Evolutionary conservation across 2,113 vertebrate genomes (phyloP).

Genomic region (Thalassoma bifasciatum): DNA sequence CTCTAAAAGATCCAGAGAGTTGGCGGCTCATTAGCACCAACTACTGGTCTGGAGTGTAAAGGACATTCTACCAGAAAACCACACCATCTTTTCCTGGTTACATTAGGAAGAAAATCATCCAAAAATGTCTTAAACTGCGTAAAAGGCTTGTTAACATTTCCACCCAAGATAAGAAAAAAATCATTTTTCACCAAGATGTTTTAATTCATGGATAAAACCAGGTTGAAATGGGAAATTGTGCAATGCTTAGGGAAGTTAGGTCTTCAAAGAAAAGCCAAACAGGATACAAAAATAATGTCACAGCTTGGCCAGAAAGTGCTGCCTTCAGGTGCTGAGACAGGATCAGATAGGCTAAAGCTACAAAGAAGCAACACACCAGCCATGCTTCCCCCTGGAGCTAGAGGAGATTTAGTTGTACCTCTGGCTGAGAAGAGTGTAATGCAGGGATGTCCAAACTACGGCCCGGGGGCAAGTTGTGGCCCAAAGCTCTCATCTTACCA

Average conservation of each 20-base stretch:
- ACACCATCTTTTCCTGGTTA: too few relatives aligned
- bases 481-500: too few relatives aligned
- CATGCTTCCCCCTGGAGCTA: conserved; percentile 41
- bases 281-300: conserved; percentile 79
- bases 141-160: too few relatives aligned
- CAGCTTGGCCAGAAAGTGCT: conserved; percentile 40
- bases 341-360: conserved; percentile 30
- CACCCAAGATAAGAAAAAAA: too few relatives aligned
- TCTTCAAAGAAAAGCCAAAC: conserved; percentile 75
- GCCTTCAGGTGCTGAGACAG: conserved; percentile 18
- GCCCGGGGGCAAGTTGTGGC: too few relatives aligned
- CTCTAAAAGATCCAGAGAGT: not conserved
- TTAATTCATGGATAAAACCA: too few relatives aligned
- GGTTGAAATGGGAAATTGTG: too few relatives aligned
- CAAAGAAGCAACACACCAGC: not conserved
- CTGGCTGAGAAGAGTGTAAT: conserved; percentile 9
- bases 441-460: too few relatives aligned
- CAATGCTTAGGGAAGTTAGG: too few relatives aligned
- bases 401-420: conserved; percentile 37
- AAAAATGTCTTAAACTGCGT: too few relatives aligned
- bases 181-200: too few relatives aligned
- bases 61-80: not conserved
- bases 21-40: conserved; percentile 1
- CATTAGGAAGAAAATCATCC: too few relatives aligned
- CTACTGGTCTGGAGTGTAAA: conserved; percentile 7